Evolutionary conservation across 1,140 invertebrate genomes (phyloP).

Genomic region (Probaryconus sp.): DNA sequence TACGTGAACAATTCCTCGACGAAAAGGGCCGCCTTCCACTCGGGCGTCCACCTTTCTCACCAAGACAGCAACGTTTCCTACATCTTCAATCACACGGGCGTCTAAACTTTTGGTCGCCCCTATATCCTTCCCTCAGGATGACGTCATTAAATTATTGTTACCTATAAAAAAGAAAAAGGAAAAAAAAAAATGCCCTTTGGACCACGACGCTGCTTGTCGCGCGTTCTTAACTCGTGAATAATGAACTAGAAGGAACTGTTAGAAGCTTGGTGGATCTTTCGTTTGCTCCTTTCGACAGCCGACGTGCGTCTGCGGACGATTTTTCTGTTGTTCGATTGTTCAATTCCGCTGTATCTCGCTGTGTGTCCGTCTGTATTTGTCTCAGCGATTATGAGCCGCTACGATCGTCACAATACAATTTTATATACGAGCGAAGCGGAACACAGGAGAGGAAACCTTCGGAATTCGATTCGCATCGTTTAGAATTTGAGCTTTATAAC

Average conservation of each 20-base stretch:
- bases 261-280: too few relatives aligned
- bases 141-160: background rate
- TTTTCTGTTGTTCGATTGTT: slow-evolving; percentile 52
- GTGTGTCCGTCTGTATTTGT: slow-evolving; percentile 55
- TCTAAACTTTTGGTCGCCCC: slow-evolving; percentile 66
- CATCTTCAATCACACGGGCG: slow-evolving; percentile 82
- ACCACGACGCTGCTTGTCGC: too few relatives aligned
- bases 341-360: slow-evolving; percentile 52
- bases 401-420: slow-evolving; percentile 60
- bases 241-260: too few relatives aligned
- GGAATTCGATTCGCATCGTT: slow-evolving; percentile 45
- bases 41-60: slow-evolving; percentile 80
- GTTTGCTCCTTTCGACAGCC: slow-evolving; percentile 35
- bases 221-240: too few relatives aligned
- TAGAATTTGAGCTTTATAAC: slow-evolving; percentile 58
- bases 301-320: too few relatives aligned
- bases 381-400: slow-evolving; percentile 58
- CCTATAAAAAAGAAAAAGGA: background rate
- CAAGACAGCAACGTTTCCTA: slow-evolving; percentile 87
- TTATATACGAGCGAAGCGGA: slow-evolving; percentile 48
- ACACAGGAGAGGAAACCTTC: slow-evolving; percentile 38
- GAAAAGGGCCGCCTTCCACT: slow-evolving; percentile 76
- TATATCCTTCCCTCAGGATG: background rate
- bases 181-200: too few relatives aligned
- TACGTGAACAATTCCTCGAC: slow-evolving; percentile 82